Evolutionary conservation across 2,113 vertebrate genomes (phyloP), one percentile per base, ranked within the genome.

Genomic region (Atractosteus spatula): DNA sequence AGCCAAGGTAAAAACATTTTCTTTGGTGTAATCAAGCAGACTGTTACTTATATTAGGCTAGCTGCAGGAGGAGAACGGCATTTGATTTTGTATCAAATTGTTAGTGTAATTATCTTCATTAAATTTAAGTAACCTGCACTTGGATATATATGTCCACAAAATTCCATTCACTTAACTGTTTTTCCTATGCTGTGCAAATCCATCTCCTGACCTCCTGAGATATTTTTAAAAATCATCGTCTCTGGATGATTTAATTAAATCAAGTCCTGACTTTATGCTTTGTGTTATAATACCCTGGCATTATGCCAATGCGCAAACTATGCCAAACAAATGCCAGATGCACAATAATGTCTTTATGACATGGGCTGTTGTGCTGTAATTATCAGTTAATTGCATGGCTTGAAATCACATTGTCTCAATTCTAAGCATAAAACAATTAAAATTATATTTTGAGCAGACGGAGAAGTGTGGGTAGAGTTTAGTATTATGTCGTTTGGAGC

Each of bases 1-100:
- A 10, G 87, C 92, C 70, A 93, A 95, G 94, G 97, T 97, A 89
- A 45, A 12, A 11, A 55, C 10, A 41, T 12, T 2, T 12, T 51
- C 47, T 51, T 62, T 16, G 59, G 7, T 14, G 2, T 62, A 6
- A 29, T 11, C 13, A 62, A 62, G 59, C 3, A 62, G 59, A 51
- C 2, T 51, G 5, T 51, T 2, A 51, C 5, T 51, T 51, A 51
- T 10, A 51, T 51, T 29, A 29, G 47, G 8, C 47, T 51, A 51
- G 17, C 17, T 29, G 17, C 17, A 29, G 17, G 17, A 29, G 17
- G 17, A 29, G 17, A 29, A 29, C 17, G 17, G 17, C 17, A 29
- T 29, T 10, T 51, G 47, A 7, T 1, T 51, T 51, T 51, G 4
- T 10, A 51, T 5, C 4, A 51, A 0, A 51, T 51, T 10, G 8